Base-by-base conservation (phyloP, 2,797 vertebrate species). In the Podarcis siculus region DNA sequence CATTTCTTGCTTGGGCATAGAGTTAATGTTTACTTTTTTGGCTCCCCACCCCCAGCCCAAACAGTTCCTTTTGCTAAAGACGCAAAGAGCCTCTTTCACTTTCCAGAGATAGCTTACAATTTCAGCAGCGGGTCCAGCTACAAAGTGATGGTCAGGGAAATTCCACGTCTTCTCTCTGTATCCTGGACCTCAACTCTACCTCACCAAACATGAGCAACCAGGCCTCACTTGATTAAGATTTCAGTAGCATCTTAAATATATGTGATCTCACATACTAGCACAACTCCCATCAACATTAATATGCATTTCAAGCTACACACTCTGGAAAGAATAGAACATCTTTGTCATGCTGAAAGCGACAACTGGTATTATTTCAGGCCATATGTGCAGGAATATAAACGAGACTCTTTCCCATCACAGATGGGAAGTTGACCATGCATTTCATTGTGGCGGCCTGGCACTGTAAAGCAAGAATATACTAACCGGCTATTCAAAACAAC, bases 191-290 rank as follows among this genome's bases (percentile, higher is more conserved):
- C 13, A 42, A 3, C 23, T 73, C 71, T 30, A 78, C 8, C 17
- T 45, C 30, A 32, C 39, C 9, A 67, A 77, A 83, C 87, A 35
- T 76, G 86, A 87, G 9, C 87, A 86, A 75, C 37, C 71, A 90
- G 89, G 90, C 87, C 87, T 90, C 87, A 80, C 81, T 91, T 89
- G 67, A 87, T 87, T 35, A 75, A 76, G 58, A 9, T 0, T 61
- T 79, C 90, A 89, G 73, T 64, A 77, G 42, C 83, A 84, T 79
- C n/a, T 55, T 6, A 10, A 67, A 76, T 91, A 79, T 80, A 79
- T 69, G 61, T 3, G 79, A 78, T 83, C 89, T 82, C n/a, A 79
- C 7, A 66, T 82, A 81, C 79, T 55, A 25, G 35, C 35, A 69
- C 23, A 13, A 27, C 81, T 2, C 10, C 10, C 66, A 39, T 79